A percentile compares a stretch with the other conserved stretches of the same genome.
Evolutionary conservation across 1,140 invertebrate species (phyloP).

Genomic region (fruit fly (Drosophila melanogaster)): Release_6_plus_ISO1_MT NT_033777.3:28004001-28004500

Average conservation of each 20-base stretch:
- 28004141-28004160: neutral
- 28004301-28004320: neutral
- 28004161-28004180: too few relatives aligned
- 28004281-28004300: neutral
- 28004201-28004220: too few relatives aligned
- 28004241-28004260: too few relatives aligned
- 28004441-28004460: slow-evolving; percentile 83
- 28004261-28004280: neutral
- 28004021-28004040: slow-evolving; percentile 55
- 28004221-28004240: too few relatives aligned
- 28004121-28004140: neutral
- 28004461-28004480: slow-evolving; percentile 81
- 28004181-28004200: too few relatives aligned
- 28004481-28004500: slow-evolving; percentile 78
- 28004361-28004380: slow-evolving; percentile 36
- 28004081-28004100: slow-evolving; percentile 7
- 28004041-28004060: slow-evolving; percentile 70
- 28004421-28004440: slow-evolving; percentile 81
- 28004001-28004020: slow-evolving; percentile 67
- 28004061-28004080: slow-evolving; percentile 56
- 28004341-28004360: slow-evolving; percentile 21
- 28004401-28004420: slow-evolving; percentile 53
- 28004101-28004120: neutral
- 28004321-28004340: neutral
- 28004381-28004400: slow-evolving; percentile 6